Evolutionary conservation across 2,888 invertebrate genomes (phyloP), one percentile per base, ranked within the genome.

Genomic region (Drosophila sordidula): DNA sequence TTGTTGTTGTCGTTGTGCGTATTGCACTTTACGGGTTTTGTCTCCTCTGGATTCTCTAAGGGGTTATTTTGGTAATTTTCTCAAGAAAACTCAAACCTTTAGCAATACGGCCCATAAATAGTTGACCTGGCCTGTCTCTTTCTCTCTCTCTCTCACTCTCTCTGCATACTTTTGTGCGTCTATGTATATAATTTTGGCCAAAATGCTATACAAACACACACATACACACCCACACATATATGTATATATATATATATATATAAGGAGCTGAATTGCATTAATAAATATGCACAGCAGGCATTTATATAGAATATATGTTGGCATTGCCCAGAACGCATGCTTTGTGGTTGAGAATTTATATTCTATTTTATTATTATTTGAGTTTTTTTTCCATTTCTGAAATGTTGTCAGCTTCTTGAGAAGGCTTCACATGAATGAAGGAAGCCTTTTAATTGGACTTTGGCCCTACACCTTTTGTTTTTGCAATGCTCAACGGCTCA

Each of bases 31-130:
- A 46, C 54, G 51, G 63, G 64, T 85, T 76, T 75, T 71, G 80
- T 52, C 51, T 78, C 80, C 66, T 65, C 36, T 72, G 52, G 46
- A 70, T 72, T 74, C 88, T 86, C 79, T 47, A 46, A 80, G 77
- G 85, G 69, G 72, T 76, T 87, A 78, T 87, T 80, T 75, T 75
- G 75, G 50, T 66, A 62, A 75, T 80, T 84, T 85, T 81, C 88
- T 86, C 84, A 86, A 86, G 85, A 86, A 87, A 87, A 87, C 85
- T 65, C 86, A 86, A 74, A 74, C 85, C 80, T 52, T 45, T 39
- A 22, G 8, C 62, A 44, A 62, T 55, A 58, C 18, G 49, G 68
- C 52, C 64, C 71, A 80, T 69, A 78, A 77, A 80, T 85, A 69
- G 61, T 77, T 76, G 71, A 75, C 73, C 67, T 52, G 65, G 34